Evolutionary conservation across 2,113 vertebrate genomes (phyloP).

Genomic region (Pseudorectes ferrugineus): DNA sequence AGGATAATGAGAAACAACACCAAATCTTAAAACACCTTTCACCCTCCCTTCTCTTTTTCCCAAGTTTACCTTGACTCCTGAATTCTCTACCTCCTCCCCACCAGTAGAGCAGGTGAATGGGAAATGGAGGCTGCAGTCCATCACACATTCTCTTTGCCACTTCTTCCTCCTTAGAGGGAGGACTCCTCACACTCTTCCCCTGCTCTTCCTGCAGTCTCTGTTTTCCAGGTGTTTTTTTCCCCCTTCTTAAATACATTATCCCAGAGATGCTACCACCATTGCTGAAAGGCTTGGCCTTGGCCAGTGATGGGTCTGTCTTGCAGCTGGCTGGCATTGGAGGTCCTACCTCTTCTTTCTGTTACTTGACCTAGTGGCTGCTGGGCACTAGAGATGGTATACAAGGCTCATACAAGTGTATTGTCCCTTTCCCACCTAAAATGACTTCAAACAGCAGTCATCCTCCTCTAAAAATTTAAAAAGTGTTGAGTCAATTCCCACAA

Average conservation of each 20-base stretch:
- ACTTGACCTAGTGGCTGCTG: background rate
- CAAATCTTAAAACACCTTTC: background rate
- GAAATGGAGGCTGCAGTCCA: background rate
- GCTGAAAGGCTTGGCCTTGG: background rate
- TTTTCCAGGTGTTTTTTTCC: accelerated
- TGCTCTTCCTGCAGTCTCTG: background rate
- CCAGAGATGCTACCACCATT: background rate
- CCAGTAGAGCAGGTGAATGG: no score
- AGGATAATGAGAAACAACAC: background rate
- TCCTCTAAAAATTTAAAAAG: background rate
- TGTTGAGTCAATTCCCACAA: background rate
- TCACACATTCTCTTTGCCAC: background rate
- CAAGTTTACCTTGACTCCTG: background rate
- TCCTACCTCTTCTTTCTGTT: background rate
- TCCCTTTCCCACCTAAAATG: background rate
- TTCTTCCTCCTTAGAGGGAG: background rate
- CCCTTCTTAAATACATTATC: background rate
- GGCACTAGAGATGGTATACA: background rate
- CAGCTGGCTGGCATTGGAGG: background rate
- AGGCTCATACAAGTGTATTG: background rate
- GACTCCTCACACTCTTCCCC: background rate
- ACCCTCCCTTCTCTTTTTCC: background rate
- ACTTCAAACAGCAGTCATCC: background rate
- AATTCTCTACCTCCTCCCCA: background rate
- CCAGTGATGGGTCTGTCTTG: background rate